Evolutionary conservation across 1,140 invertebrate genomes (phyloP).

Genomic region (Drosophila mayri): DNA sequence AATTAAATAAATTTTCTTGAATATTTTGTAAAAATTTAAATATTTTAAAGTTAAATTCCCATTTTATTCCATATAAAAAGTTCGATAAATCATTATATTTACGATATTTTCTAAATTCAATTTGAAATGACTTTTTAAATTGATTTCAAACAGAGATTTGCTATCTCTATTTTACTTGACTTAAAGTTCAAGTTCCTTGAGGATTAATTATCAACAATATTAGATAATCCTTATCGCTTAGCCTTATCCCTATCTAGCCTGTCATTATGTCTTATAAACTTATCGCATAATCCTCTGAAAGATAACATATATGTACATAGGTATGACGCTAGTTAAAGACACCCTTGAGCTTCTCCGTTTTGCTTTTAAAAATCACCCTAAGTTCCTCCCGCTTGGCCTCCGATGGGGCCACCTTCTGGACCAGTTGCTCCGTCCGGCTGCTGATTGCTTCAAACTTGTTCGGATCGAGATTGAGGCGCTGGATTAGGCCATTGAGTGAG

Average conservation of each 20-base stretch:
- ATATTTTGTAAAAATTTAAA: not conserved
- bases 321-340: slow-evolving; percentile 56
- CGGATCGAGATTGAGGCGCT: slow-evolving; percentile 54
- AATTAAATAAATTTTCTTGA: not conserved
- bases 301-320: not conserved
- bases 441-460: slow-evolving; percentile 39
- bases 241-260: not conserved
- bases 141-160: not conserved
- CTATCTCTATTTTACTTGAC: not conserved
- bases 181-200: not conserved
- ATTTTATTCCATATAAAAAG: not conserved
- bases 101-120: not conserved
- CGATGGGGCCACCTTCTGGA: slow-evolving; percentile 48
- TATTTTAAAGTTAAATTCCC: not conserved
- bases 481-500: slow-evolving; percentile 33
- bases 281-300: not conserved
- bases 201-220: not conserved
- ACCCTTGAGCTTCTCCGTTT: slow-evolving; percentile 65
- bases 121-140: no score
- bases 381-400: slow-evolving; percentile 58
- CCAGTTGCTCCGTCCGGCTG: slow-evolving; percentile 60
- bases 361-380: slow-evolving; percentile 58
- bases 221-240: not conserved
- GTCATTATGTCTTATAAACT: not conserved
- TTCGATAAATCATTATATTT: not conserved